Evolutionary conservation across 2,113 vertebrate genomes (phyloP).

Genomic region (Rissa tridactyla): DNA sequence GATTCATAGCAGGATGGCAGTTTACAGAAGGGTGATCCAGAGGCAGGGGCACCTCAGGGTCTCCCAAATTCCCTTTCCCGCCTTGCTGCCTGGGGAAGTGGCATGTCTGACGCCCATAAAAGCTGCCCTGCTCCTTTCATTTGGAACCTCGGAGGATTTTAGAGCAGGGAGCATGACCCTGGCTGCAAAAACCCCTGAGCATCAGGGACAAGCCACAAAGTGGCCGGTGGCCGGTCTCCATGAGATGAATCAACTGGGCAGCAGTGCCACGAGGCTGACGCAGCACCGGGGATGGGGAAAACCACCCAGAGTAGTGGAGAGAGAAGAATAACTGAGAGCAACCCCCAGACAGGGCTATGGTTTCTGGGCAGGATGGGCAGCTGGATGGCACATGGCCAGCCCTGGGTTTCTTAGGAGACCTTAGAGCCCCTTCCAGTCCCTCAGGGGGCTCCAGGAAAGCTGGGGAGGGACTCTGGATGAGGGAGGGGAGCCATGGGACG

Average conservation of each 20-base stretch:
- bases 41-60: background rate
- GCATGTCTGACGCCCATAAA: too few species aligned
- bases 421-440: too few species aligned
- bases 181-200: background rate
- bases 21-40: background rate
- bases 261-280: background rate
- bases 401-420: background rate
- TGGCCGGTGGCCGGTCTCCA: accelerated
- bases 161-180: background rate
- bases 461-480: background rate
- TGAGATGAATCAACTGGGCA: background rate
- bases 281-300: background rate
- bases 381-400: background rate
- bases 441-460: background rate
- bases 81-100: background rate
- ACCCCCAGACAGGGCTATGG: background rate
- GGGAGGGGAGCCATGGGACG: background rate
- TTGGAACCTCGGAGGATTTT: accelerated
- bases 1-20: background rate
- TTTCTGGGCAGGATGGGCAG: background rate
- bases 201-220: background rate
- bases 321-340: background rate
- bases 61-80: background rate
- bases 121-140: background rate
- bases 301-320: background rate